These are phyloP conservation scores for Motacilla tschutschensis DNA, from an alignment of 2,113 vertebrate species.

Conservation along the genomic window DNA sequence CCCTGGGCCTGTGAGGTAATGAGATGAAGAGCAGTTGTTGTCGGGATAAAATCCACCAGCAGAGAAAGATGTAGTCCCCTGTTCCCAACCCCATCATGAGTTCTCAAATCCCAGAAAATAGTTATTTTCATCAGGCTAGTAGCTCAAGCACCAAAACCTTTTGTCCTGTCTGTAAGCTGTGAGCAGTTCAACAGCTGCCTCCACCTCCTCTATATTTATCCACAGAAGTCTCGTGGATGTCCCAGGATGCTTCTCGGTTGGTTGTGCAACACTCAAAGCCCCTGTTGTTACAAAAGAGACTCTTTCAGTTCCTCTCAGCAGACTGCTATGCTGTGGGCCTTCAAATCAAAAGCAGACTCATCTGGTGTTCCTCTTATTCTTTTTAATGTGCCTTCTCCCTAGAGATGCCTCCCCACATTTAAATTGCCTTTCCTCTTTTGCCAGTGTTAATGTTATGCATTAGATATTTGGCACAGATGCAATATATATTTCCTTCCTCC, in stretches of 20 bases:
- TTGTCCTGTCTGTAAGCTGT: background rate
- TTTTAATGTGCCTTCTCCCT: background rate
- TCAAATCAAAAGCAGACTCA: conserved; percentile 4
- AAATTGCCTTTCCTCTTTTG: conserved; percentile 32
- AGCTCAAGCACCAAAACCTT: background rate
- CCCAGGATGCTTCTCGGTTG: background rate
- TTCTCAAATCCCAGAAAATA: background rate
- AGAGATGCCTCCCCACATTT: background rate
- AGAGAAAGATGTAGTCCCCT: background rate
- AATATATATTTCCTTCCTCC: background rate
- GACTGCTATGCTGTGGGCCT: background rate
- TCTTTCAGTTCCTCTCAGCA: conserved; percentile 42
- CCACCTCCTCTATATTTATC: conserved; percentile 24
- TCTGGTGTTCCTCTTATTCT: conserved; percentile 1
- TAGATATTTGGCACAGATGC: background rate
- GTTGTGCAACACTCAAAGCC: conserved; percentile 23
- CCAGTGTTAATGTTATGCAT: background rate
- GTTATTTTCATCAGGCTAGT: background rate
- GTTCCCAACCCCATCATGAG: background rate
- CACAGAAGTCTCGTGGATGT: background rate
- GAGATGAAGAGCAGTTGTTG: background rate
- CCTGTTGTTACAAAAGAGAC: background rate
- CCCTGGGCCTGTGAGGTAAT: background rate
- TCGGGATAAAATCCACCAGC: background rate
- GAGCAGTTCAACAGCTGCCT: background rate